Percentiles rank a stretch among this genome's conserved stretches.
phyloP scores from a whole-genome alignment of 2,888 invertebrate species.

The Drosophila eohydei region DNA sequence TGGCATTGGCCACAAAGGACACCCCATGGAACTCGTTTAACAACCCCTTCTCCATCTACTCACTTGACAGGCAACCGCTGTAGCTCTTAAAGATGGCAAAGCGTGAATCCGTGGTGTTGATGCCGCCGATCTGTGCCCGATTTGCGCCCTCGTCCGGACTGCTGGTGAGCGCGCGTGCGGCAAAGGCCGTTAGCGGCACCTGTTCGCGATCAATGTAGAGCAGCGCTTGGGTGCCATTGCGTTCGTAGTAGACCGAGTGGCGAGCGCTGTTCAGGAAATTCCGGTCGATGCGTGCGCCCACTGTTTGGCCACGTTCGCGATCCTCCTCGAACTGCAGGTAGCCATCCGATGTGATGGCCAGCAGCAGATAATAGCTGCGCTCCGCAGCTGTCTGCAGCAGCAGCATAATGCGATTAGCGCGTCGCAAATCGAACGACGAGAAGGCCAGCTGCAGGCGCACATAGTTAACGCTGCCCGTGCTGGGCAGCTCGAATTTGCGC shows the following conservation, averaged over 20 bases:
- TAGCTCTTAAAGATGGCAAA: constrained; percentile 94
- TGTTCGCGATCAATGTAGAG: constrained; percentile 91
- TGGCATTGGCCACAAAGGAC: constrained; percentile 10
- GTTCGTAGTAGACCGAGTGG: constrained; percentile 90
- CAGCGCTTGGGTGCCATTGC: constrained; percentile 90
- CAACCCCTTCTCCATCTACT: constrained; percentile 82
- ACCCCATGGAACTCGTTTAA: constrained; percentile 16
- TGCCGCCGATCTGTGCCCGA: constrained; percentile 94
- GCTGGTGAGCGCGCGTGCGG: constrained; percentile 88
- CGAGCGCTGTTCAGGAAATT: constrained; percentile 92
- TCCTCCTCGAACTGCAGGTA: constrained; percentile 94
- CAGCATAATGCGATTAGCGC: constrained; percentile 91
- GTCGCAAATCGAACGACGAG: constrained; percentile 91
- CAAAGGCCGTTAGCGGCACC: constrained; percentile 89
- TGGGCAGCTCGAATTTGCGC: constrained; percentile 89
- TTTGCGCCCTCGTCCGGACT: constrained; percentile 90
- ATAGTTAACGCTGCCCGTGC: constrained; percentile 88
- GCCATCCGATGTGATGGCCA: constrained; percentile 93
- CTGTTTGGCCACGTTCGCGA: constrained; percentile 87
- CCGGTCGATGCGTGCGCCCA: constrained; percentile 91
- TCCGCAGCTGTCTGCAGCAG: constrained; percentile 93
- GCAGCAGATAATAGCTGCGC: constrained; percentile 92
- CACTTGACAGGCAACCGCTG: constrained; percentile 95
- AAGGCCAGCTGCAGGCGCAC: constrained; percentile 95
- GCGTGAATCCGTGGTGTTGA: constrained; percentile 93